A percentile compares a stretch with the other conserved stretches of the same genome.
Conservation (phyloP, 2,797 vertebrate species). For the Peromyscus aztecus region DNA sequence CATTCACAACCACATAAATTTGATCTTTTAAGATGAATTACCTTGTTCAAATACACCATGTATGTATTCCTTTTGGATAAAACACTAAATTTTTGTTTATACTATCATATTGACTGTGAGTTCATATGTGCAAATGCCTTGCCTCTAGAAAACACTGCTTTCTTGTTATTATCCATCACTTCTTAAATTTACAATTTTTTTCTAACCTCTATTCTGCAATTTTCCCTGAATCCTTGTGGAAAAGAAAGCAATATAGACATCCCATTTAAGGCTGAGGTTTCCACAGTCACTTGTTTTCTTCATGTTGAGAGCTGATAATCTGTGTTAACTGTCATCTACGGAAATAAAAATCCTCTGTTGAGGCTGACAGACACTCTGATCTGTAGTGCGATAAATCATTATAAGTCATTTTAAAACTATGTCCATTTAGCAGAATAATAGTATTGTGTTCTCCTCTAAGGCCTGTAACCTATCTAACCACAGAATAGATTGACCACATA, state of each 20-base stretch:
- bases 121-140: background rate
- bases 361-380: no score
- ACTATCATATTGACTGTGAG: background rate
- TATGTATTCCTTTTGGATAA: background rate
- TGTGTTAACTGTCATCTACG: background rate
- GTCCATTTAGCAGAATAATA: background rate
- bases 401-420: background rate
- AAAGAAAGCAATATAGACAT: background rate
- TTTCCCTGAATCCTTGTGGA: no score
- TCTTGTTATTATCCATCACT: background rate
- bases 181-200: background rate
- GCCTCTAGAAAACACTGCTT: background rate
- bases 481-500: background rate
- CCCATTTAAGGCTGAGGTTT: background rate
- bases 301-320: background rate
- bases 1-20: background rate
- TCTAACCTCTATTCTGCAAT: background rate
- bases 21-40: background rate
- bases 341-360: background rate
- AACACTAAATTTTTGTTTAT: background rate
- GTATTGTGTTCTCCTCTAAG: background rate
- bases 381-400: no score
- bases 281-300: background rate
- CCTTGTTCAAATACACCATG: background rate
- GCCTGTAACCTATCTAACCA: background rate